phyloP scores from a whole-genome alignment of 1,140 invertebrate genomes.

The Neuroterus valhalla region DNA sequence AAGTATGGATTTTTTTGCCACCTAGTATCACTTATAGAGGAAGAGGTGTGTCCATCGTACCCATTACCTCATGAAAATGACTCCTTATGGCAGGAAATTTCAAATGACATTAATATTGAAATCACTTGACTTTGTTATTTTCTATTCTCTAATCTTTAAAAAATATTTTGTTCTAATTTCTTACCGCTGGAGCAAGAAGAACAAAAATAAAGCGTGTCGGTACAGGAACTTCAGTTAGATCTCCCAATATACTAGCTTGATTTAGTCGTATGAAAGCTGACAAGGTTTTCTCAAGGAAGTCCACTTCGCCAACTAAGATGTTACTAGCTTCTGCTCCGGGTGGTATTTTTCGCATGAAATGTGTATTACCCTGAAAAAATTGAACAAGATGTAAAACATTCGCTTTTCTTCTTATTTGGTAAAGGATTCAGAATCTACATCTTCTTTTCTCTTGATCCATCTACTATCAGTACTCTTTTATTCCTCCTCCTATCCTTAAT shows the following conservation, averaged over 20 bases:
- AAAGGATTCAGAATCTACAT: conserved; percentile 33
- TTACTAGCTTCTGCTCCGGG: conserved; percentile 96
- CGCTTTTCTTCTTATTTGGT: too few species aligned
- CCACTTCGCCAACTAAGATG: conserved; percentile 97
- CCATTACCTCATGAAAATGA: too few species aligned
- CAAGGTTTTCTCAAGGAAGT: conserved; percentile 93
- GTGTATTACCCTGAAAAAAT: conserved; percentile 84
- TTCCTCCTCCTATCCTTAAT: too few species aligned
- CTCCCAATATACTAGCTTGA: conserved; percentile 92
- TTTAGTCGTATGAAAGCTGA: conserved; percentile 95
- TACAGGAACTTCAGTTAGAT: conserved; percentile 97
- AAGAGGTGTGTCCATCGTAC: too few species aligned
- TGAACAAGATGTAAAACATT: conserved; percentile 32
- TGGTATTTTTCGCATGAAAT: conserved; percentile 99
- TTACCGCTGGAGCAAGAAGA: conserved; percentile 90
- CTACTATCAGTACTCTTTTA: too few species aligned
- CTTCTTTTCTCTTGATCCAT: too few species aligned
- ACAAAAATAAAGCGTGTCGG: conserved; percentile 97
- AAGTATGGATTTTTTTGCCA: too few species aligned
- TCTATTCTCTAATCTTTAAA: not conserved
- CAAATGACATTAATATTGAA: too few species aligned
- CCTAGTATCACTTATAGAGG: too few species aligned
- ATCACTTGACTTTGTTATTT: not conserved
- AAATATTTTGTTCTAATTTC: conserved; percentile 44
- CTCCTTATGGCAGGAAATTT: too few species aligned